A percentile compares a stretch with the other conserved stretches of the same genome.
These are phyloP conservation scores for Ceryle rudis DNA, from an alignment of 2,797 vertebrate species.

Conservation along the genomic window DNA sequence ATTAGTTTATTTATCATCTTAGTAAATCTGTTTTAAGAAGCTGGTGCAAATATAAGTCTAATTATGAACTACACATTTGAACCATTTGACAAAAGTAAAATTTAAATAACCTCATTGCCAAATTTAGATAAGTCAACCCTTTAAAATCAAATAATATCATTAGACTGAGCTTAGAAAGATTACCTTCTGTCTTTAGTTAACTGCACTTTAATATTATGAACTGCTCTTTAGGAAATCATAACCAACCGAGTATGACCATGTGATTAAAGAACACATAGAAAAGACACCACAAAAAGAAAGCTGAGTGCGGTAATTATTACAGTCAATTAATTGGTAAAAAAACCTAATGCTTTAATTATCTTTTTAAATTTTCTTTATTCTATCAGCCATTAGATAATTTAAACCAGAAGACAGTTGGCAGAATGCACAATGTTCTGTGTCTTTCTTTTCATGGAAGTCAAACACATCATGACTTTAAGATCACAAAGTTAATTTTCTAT, in stretches of 20 bases:
- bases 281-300: constrained; percentile 31
- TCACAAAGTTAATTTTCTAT: constrained; percentile 64
- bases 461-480: constrained; percentile 25
- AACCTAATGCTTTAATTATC: constrained; percentile 52
- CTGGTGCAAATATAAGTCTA: neutral
- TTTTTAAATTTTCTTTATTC: constrained; percentile 62
- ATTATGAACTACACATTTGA: neutral
- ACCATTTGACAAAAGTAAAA: neutral
- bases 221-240: constrained; percentile 18
- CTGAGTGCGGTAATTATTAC: constrained; percentile 59
- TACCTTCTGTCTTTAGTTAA: constrained; percentile 20
- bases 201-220: constrained; percentile 12
- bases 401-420: constrained; percentile 29
- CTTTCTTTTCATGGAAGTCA: constrained; percentile 39
- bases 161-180: constrained; percentile 6
- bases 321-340: constrained; percentile 57
- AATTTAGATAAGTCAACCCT: constrained; percentile 35
- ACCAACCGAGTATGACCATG: neutral
- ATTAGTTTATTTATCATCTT: neutral
- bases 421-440: neutral
- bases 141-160: constrained; percentile 30
- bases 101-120: constrained; percentile 23
- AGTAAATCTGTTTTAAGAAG: neutral
- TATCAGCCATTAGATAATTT: constrained; percentile 40
- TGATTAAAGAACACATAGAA: constrained; percentile 32